phyloP scores from a whole-genome alignment of 2,888 invertebrate genomes.

The Choreutis nemorana region DNA sequence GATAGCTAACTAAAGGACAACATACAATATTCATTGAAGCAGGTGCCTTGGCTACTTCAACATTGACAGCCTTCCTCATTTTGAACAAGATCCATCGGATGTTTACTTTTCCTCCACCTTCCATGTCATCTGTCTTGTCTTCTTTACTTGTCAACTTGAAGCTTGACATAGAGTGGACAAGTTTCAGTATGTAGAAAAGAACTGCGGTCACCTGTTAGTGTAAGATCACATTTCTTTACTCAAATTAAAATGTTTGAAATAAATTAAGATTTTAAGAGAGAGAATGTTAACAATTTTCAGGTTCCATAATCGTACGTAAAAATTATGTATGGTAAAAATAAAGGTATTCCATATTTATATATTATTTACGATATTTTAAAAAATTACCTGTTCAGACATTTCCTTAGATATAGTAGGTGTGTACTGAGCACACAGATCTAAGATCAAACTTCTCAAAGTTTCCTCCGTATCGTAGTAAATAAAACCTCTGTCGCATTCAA shows the following conservation, averaged over 20 bases:
- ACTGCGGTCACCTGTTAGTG: constrained; percentile 54
- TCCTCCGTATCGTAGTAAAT: constrained; percentile 70
- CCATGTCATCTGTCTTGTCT: constrained; percentile 28
- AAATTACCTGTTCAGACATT: constrained; percentile 74
- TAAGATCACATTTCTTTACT: no score
- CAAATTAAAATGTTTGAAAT: no score
- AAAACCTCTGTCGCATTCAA: constrained; percentile 56
- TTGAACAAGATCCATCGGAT: constrained; percentile 79
- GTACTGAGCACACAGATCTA: constrained; percentile 81
- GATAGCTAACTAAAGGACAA: constrained; percentile 12
- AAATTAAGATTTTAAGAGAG: no score
- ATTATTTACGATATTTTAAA: no score
- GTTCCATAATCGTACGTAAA: no score
- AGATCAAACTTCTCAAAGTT: constrained; percentile 70
- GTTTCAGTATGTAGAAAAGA: constrained; percentile 56
- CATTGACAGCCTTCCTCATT: constrained; percentile 77
- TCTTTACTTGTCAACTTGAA: constrained; percentile 30
- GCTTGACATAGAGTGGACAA: constrained; percentile 44
- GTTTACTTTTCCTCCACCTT: constrained; percentile 63
- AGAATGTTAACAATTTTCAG: no score
- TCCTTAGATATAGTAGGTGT: constrained; percentile 74
- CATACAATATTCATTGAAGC: constrained; percentile 75
- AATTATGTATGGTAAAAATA: not conserved
- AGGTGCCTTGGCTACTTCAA: constrained; percentile 79
- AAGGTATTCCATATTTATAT: not conserved